These are phyloP conservation scores for Macroteleia sp. DNA, from an alignment of 2,888 invertebrate species.

Conservation along the genomic window DNA sequence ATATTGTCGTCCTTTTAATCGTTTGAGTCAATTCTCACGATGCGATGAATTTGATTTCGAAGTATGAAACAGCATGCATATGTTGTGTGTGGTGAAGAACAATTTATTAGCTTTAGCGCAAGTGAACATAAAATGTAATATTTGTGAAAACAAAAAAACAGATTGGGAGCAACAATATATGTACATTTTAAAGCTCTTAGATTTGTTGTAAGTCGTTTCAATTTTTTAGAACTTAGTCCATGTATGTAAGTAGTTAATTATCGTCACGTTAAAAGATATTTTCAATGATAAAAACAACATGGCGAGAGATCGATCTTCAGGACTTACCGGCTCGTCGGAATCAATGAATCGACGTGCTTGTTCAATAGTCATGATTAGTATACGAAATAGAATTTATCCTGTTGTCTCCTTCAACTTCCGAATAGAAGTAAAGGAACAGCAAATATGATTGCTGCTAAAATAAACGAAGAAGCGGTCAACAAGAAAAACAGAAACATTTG, in stretches of 20 bases:
- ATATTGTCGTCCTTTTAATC: constrained; percentile 48
- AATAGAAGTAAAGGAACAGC: constrained; percentile 7
- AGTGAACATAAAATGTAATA: constrained; percentile 77
- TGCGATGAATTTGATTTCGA: constrained; percentile 15
- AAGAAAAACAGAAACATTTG: constrained; percentile 21
- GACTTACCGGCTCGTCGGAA: constrained; percentile 33
- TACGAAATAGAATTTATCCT: constrained; percentile 58
- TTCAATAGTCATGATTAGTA: constrained; percentile 67
- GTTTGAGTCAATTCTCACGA: constrained; percentile 57
- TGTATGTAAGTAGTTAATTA: constrained; percentile 68
- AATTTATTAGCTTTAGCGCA: constrained; percentile 77
- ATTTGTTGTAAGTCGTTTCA: constrained; percentile 60
- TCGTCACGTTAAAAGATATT: constrained; percentile 24
- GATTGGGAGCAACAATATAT: constrained; percentile 68
- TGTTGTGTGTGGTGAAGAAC: constrained; percentile 90
- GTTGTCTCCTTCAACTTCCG: constrained; percentile 21
- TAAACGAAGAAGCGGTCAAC: constrained; percentile 24
- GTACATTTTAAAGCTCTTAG: constrained; percentile 71
- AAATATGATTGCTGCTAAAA: constrained; percentile 19
- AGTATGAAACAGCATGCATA: constrained; percentile 88
- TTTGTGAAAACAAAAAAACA: constrained; percentile 71
- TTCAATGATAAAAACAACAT: constrained; percentile 10
- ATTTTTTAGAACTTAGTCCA: constrained; percentile 63
- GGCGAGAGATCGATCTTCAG: constrained; percentile 44
- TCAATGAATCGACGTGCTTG: constrained; percentile 46